phyloP scores from a whole-genome alignment of 2,888 invertebrate species.

The Morinoia aosen region DNA sequence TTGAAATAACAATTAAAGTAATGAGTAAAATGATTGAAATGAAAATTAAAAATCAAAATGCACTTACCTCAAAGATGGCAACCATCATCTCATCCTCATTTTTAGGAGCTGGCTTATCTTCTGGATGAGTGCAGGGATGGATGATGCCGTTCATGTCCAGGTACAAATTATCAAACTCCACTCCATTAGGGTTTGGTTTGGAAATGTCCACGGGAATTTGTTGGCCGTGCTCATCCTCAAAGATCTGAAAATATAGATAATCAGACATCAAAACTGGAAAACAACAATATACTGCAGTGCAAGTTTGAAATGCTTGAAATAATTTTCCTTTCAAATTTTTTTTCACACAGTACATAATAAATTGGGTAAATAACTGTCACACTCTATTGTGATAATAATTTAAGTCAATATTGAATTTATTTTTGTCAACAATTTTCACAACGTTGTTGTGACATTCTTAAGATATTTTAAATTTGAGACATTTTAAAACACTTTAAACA shows the following conservation, averaged over 20 bases:
- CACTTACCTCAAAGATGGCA: slow-evolving; percentile 86
- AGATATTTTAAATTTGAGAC: no score
- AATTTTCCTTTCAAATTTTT: no score
- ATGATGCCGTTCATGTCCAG: slow-evolving; percentile 99
- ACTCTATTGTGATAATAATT: no score
- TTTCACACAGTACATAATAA: no score
- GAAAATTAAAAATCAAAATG: not conserved
- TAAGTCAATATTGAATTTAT: no score
- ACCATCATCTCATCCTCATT: slow-evolving; percentile 99
- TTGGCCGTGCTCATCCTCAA: slow-evolving; percentile 78
- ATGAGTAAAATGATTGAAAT: no score
- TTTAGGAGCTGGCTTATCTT: slow-evolving; percentile 94
- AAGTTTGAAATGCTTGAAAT: no score
- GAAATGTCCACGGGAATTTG: slow-evolving; percentile 84
- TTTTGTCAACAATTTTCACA: no score
- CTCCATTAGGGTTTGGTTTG: slow-evolving; percentile 93
- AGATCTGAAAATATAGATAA: not conserved
- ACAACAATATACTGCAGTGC: not conserved
- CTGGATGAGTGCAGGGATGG: slow-evolving; percentile 99
- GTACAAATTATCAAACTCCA: slow-evolving; percentile 98
- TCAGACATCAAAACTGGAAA: not conserved
- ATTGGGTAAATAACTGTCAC: no score
- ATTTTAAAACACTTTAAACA: no score
- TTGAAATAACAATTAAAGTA: no score
- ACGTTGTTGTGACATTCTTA: no score